Base-by-base conservation (phyloP, 2,113 vertebrate genomes). In the Strix uralensis region DNA sequence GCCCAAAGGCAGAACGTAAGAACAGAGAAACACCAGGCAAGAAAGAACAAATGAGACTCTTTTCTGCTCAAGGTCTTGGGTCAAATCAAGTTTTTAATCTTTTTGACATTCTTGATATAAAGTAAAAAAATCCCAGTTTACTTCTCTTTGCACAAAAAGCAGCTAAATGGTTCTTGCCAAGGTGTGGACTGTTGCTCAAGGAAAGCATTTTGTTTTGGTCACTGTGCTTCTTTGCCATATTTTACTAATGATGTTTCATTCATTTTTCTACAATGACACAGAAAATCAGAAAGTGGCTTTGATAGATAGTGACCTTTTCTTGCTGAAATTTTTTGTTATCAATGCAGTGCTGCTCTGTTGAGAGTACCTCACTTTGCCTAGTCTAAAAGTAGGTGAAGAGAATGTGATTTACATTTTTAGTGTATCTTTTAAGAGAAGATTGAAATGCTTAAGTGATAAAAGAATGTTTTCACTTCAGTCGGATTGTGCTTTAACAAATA, bases 71-170 rank as follows among this genome's bases (percentile, higher is more conserved):
- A 92, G 85, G 94, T 96, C 82, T 85, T 85, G 70, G 80, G 86
- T 97, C 79, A 94, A 92, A 88, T 85, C 54, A 95, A 86, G 78
- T 85, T 97, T 94, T 94, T 89, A 91, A 93, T 96, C 79, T 94
- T 96, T 91, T 59, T 92, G 57, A 70, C 86, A 80, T 67, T 83
- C 61, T 78, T 93, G 57, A 82, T 67, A 92, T 13, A 90, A 90
- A 89, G 38, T 6, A 80, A 94, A 91, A 91, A 90, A 91, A 38
- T 38, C 25, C 22, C 40, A 49, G 20, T 79, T 94, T 84, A 58
- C 25, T 82, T 90, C 8, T 72, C 18, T 71, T 86, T 79, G 27
- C 8, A 74, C 32, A 69, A 79, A 90, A 79, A 69, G 1, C 26
- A 75, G 38, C 12, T 95, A 84, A 74, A 86, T 62, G 14, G 27